Base-by-base conservation (phyloP, 2,888 invertebrate species). In the Tuberolachnus salignus region DNA sequence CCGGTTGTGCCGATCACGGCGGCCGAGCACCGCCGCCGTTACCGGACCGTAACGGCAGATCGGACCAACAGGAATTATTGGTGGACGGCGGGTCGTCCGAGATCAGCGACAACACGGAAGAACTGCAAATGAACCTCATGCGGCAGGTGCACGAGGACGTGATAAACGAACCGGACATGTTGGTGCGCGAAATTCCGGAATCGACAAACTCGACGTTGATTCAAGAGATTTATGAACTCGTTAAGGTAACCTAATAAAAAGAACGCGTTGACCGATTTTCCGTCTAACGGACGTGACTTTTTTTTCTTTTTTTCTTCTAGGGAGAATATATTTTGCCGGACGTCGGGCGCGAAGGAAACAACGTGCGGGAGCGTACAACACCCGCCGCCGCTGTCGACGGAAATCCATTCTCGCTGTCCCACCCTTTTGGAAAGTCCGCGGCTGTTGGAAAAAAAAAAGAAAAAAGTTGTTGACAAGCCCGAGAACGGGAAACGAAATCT, bases 71-170 rank as follows among this genome's bases (percentile, higher is more conserved):
- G 14, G 55, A 46, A 42, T 44, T 69, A 1, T 34, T 34, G 34
- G 57, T 49, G 1, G 55, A 66, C 13, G 34, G 23, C 14, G 66
- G 57, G 0, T 78, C 75, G 0, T 78, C 75, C 1, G 57, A 78
- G 1, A 49, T 67, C 11, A 78, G 67, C 1, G 75, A 78, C 16
- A 44, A 66, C 21, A 67, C 75, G 9, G 59, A 64, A 23, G 75
- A 78, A 2, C 23, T 78, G 9, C 59, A 78, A 19, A 67, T 46
- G 19, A 78, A 46, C 19, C 42, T 78, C 3, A 78, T 78, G 49
- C 16, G 2, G 9, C 75, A 78, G 16, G 16, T 67, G 1, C 75
- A 78, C 21, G 49, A 57, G n/a, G 75, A 78, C 21, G 67, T 78
- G 16, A 69, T 78, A 3, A 46, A 78, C 11, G 59, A 49, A 49